These are phyloP conservation scores for Tamias sibiricus DNA, from an alignment of 2,113 vertebrate species.

Conservation along the genomic window DNA sequence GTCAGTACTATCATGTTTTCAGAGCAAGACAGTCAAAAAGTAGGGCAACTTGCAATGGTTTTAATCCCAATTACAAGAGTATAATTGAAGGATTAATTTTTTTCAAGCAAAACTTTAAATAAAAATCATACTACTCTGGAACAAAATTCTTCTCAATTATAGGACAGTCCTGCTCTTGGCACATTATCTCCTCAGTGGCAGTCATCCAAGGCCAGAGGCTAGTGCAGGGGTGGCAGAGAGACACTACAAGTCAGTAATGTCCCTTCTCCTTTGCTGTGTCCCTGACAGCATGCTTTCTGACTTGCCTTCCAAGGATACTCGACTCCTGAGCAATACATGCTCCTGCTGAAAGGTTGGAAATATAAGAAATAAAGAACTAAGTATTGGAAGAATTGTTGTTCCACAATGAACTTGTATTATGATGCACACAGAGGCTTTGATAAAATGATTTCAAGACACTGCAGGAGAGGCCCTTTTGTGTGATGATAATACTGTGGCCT, in stretches of 20 bases:
- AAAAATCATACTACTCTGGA: not conserved
- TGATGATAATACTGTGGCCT: not conserved
- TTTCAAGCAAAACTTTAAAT: not conserved
- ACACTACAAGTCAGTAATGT: not conserved
- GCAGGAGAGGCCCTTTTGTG: not conserved
- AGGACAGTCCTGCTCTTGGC: not conserved
- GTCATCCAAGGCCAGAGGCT: not conserved
- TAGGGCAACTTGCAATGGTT: not conserved
- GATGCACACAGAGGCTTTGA: not conserved
- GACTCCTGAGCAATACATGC: not conserved
- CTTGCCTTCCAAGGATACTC: not conserved
- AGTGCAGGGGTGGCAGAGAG: not conserved
- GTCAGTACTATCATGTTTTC: not conserved
- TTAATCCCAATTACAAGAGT: not conserved
- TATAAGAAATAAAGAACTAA: not conserved
- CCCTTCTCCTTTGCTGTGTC: not conserved
- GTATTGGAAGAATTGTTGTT: not conserved
- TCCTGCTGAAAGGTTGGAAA: not conserved
- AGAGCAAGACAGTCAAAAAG: constrained; percentile 14
- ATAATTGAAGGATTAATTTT: constrained; percentile 51
- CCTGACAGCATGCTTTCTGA: not conserved
- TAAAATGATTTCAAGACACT: not conserved
- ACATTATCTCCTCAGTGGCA: not conserved
- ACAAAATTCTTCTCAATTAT: not conserved
- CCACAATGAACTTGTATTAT: not conserved